Evolutionary conservation across 2,113 vertebrate genomes (phyloP), one percentile per base, ranked within the genome.

Genomic region (Cynoglossus semilaevis): DNA sequence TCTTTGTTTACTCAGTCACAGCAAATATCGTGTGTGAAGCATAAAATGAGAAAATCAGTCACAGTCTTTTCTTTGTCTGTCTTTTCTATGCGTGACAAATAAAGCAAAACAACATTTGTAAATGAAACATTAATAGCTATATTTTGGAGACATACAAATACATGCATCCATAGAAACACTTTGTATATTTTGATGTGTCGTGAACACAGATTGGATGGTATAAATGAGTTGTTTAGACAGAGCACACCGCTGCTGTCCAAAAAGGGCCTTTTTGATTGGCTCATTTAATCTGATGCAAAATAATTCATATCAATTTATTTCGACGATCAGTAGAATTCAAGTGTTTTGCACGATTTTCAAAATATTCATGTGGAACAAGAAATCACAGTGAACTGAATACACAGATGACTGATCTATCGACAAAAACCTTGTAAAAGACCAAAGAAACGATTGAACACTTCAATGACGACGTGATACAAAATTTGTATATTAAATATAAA

Each of bases 91-190:
- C 43, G 36, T 29, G 9, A 45, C 36, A 15, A 49, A 70, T 17
- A 60, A 54, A 34, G 42, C 19, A 37, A 67, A 52, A 49, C 55
- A 58, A 40, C 8, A 67, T 67, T n/a, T 59, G 53, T 62, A 19
- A 60, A 55, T 38, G 36, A 18, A 41, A 64, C 48, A 61, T 17
- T 42, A 13, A 54, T 42, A 51, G 10, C 15, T 51, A 22, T 54
- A 55, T 48, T 75, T 37, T 13, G 58, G n/a, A 68, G 12, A 56
- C 65, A 55, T 47, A 64, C 45, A 81, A 58, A 72, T 72, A 29
- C 57, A 73, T 80, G 67, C 58, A 70, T 69, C n/a, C 49, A 14
- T 65, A 62, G 13, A 74, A 68, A 72, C 51, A 37, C 36, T 56
- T 11, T 41, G 40, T 51, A 9, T 61, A 68, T 37, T 16, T 46